These are phyloP conservation scores for Branchinecta lindahli DNA, from an alignment of 1,140 invertebrate genomes.

Conservation along the genomic window DNA sequence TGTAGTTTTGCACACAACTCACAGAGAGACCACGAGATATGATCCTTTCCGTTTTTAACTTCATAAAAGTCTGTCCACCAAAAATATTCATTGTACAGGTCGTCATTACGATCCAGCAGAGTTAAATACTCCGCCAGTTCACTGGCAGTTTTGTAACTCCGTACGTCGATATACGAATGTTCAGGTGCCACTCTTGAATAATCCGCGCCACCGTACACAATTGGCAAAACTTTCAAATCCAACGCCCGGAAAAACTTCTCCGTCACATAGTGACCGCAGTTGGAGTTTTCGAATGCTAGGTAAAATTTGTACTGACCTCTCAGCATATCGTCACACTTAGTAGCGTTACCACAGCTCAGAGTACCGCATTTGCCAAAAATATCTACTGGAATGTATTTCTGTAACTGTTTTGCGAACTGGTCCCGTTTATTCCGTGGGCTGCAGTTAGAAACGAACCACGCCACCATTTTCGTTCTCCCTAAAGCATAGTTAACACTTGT, in stretches of 20 bases:
- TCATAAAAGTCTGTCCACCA: conserved; percentile 26
- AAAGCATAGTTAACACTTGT: too few relatives aligned
- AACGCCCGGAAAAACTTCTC: conserved; percentile 28
- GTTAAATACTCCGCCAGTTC: conserved; percentile 38
- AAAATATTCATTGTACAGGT: conserved; percentile 27
- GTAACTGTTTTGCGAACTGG: conserved; percentile 39
- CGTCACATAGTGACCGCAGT: conserved; percentile 30
- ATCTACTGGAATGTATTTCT: conserved; percentile 39
- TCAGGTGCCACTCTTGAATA: conserved; percentile 42
- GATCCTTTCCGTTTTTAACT: conserved; percentile 12
- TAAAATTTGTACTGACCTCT: conserved; percentile 34
- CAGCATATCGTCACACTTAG: neutral
- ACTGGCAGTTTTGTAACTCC: conserved; percentile 35
- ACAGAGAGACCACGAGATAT: conserved; percentile 14
- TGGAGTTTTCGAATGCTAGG: conserved; percentile 37
- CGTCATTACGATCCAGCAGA: conserved; percentile 30
- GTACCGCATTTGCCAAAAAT: neutral
- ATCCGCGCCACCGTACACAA: conserved; percentile 46
- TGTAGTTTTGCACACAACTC: conserved; percentile 24
- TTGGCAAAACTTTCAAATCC: conserved; percentile 39
- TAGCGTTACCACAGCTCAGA: neutral
- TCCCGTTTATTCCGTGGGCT: conserved; percentile 36
- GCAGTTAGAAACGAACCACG: conserved; percentile 51
- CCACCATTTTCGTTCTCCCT: conserved; percentile 33
- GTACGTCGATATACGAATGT: conserved; percentile 44